phyloP scores from a whole-genome alignment of 2,797 vertebrate genomes.

The Phylloscopus collybita region DNA sequence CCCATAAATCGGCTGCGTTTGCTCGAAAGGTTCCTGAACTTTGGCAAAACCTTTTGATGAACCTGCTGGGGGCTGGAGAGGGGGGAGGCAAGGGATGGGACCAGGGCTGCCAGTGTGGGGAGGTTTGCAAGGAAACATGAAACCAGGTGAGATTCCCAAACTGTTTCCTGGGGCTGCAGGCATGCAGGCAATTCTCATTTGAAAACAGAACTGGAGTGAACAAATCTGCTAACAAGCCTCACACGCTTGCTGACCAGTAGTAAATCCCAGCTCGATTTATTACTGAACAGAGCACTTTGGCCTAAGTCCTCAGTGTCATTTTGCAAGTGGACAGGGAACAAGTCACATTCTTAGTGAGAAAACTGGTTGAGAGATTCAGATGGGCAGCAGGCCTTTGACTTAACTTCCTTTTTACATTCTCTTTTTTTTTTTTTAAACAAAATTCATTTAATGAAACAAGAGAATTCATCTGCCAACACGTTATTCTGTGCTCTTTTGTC shows the following conservation, averaged over 20 bases:
- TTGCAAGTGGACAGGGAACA: neutral
- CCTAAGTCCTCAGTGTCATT: neutral
- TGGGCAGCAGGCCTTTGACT: conserved; percentile 22
- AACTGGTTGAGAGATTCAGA: neutral
- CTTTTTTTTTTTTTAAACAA: neutral
- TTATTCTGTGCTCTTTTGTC: conserved; percentile 76
- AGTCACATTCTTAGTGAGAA: neutral
- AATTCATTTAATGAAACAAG: conserved; percentile 44
- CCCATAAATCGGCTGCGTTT: conserved; percentile 25
- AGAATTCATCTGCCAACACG: conserved; percentile 74
- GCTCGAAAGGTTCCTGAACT: conserved; percentile 33
- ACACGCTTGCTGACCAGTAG: neutral
- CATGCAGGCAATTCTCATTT: neutral
- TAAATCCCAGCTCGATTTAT: neutral
- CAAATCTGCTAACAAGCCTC: conserved; percentile 12
- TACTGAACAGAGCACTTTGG: neutral
- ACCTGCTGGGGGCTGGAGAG: conserved; percentile 18
- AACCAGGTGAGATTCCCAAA: conserved; percentile 6
- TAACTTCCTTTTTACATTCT: neutral
- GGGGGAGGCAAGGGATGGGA: neutral
- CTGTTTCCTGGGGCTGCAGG: neutral
- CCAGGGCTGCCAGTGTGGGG: neutral
- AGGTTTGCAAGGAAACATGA: conserved; percentile 8
- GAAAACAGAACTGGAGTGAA: conserved; percentile 5
- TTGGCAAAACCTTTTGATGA: conserved; percentile 50